Percentiles rank a stretch among this genome's conserved stretches.
These are phyloP conservation scores for Tetranychus truncatus DNA, from an alignment of 2,888 invertebrate genomes.

Conservation along the genomic window DNA sequence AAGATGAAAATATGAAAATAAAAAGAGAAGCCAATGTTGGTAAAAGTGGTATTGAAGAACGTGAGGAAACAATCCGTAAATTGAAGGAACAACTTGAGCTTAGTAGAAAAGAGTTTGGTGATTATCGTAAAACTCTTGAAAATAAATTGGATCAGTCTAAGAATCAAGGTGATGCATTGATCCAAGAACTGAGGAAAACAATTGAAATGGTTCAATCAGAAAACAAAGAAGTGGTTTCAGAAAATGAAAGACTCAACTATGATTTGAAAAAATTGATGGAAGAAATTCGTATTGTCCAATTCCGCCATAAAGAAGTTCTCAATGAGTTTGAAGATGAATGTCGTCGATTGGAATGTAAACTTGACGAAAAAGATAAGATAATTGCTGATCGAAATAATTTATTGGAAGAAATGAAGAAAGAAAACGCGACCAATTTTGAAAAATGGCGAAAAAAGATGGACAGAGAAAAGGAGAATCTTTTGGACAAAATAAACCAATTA, in stretches of 20 bases:
- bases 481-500: constrained; percentile 13
- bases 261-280: constrained; percentile 9
- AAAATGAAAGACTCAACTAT: constrained; percentile 8
- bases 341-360: constrained; percentile 18
- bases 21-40: constrained; percentile 12
- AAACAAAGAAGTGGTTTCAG: constrained; percentile 13
- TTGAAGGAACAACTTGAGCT: constrained; percentile 15
- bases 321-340: constrained; percentile 24
- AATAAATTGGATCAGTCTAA: constrained; percentile 17
- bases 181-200: constrained; percentile 18
- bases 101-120: constrained; percentile 19
- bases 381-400: constrained; percentile 14
- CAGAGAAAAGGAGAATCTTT: constrained; percentile 16
- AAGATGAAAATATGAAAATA: background rate
- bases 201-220: constrained; percentile 16
- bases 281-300: background rate
- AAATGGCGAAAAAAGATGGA: constrained; percentile 15
- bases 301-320: constrained; percentile 19
- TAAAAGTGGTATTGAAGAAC: constrained; percentile 10
- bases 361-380: constrained; percentile 13
- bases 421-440: constrained; percentile 14
- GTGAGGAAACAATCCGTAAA: constrained; percentile 14
- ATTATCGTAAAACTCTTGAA: constrained; percentile 18
- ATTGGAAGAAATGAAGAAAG: constrained; percentile 14
- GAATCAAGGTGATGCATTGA: constrained; percentile 15